Conservation (phyloP, 2,113 vertebrate species). For the Clinocottus analis region DNA sequence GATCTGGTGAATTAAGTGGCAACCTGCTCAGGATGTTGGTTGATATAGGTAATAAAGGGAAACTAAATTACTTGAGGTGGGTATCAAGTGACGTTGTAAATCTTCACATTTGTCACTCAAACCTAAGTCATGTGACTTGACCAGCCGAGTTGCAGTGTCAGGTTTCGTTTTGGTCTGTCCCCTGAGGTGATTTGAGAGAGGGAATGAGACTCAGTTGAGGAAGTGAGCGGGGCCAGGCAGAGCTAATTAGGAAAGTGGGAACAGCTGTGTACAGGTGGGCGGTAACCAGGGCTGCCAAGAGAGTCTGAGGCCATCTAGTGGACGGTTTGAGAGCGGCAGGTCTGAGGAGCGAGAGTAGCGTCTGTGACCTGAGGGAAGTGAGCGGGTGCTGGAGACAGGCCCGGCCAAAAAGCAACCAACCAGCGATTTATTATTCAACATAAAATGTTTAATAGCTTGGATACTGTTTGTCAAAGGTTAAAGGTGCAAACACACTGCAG, state of each 20-base stretch:
- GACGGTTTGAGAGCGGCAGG: not conserved
- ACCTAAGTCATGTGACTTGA: not conserved
- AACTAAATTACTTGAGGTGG: no score
- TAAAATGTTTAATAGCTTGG: slow-evolving; percentile 42
- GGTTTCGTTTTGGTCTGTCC: no score
- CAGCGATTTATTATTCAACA: slow-evolving; percentile 20
- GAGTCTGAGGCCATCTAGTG: not conserved
- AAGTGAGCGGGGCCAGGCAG: not conserved
- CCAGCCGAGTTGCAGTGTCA: not conserved
- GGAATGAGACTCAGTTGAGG: not conserved
- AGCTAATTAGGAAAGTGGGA: not conserved
- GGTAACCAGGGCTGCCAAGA: not conserved
- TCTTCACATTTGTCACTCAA: not conserved
- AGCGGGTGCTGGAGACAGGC: not conserved
- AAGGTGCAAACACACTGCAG: slow-evolving; percentile 46
- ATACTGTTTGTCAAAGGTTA: slow-evolving; percentile 46
- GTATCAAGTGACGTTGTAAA: not conserved
- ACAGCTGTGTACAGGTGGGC: not conserved
- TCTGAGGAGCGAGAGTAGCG: not conserved
- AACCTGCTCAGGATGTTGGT: no score
- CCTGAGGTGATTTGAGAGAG: not conserved
- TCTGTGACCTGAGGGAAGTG: not conserved
- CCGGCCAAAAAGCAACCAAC: not conserved
- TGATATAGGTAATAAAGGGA: no score
- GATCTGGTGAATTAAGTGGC: no score